Percentiles rank a stretch among this genome's conserved stretches.
These are phyloP conservation scores for Rhinella marina DNA, from an alignment of 2,797 vertebrate species.

Conservation along the genomic window DNA sequence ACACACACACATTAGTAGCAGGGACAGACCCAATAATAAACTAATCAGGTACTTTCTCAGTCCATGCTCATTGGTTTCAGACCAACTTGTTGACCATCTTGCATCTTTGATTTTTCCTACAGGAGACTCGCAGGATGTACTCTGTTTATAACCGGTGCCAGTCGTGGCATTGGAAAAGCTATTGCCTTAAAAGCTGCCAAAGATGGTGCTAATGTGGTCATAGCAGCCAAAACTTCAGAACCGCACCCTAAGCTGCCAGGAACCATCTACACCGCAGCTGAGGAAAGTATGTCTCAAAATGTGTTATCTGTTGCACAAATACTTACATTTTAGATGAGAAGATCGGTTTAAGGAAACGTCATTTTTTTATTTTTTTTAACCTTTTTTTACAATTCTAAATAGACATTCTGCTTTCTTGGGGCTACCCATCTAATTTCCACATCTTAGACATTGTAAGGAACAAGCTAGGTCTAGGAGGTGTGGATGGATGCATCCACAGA, in stretches of 20 bases:
- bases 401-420: no score
- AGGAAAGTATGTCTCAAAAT: slow-evolving; percentile 83
- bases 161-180: slow-evolving; percentile 94
- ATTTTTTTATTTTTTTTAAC: no score
- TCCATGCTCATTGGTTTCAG: background rate
- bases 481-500: no score
- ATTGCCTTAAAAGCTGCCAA: slow-evolving; percentile 94
- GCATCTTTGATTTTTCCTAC: slow-evolving; percentile 39
- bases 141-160: slow-evolving; percentile 93
- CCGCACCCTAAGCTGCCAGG: slow-evolving; percentile 89
- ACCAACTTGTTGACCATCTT: background rate
- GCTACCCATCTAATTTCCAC: no score
- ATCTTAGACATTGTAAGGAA: no score
- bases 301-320: background rate
- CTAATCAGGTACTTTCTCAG: background rate
- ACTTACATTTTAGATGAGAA: background rate
- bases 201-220: slow-evolving; percentile 92
- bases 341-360: background rate
- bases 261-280: slow-evolving; percentile 91
- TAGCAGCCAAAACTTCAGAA: slow-evolving; percentile 91
- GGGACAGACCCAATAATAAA: background rate
- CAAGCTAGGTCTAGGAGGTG: no score
- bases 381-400: no score
- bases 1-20: background rate
- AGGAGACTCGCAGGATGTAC: slow-evolving; percentile 92